These are phyloP conservation scores for Eulithis testata DNA, from an alignment of 2,888 invertebrate genomes.

Conservation along the genomic window DNA sequence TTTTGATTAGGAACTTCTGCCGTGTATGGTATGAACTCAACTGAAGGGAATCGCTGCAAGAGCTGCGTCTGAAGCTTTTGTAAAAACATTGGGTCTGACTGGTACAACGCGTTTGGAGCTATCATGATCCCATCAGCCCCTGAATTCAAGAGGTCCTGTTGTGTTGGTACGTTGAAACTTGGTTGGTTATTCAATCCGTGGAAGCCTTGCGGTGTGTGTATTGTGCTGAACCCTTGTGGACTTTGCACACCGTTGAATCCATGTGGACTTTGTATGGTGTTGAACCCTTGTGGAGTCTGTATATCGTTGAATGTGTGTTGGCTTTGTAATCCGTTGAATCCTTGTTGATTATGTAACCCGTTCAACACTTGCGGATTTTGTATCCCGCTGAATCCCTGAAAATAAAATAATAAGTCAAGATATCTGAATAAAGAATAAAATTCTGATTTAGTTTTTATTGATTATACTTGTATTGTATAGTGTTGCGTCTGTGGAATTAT, in stretches of 20 bases:
- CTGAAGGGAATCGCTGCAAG: constrained; percentile 67
- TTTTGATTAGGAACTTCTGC: constrained; percentile 56
- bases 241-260: constrained; percentile 23
- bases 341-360: constrained; percentile 13
- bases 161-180: constrained; percentile 58
- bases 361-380: constrained; percentile 22
- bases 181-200: constrained; percentile 33
- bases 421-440: background rate
- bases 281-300: constrained; percentile 15
- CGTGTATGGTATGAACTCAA: constrained; percentile 75
- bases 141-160: constrained; percentile 64
- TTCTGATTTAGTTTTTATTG: background rate
- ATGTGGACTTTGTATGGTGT: constrained; percentile 20
- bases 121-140: constrained; percentile 70
- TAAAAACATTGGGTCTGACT: constrained; percentile 79
- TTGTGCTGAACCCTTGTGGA: constrained; percentile 26
- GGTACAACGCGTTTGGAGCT: constrained; percentile 75
- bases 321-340: constrained; percentile 16
- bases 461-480: constrained; percentile 63
- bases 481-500: constrained; percentile 65
- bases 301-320: constrained; percentile 21
- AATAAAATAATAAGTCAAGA: constrained; percentile 2
- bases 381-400: constrained; percentile 27
- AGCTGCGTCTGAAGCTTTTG: constrained; percentile 75
- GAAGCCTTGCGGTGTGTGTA: constrained; percentile 51